Conservation (phyloP, 2,888 invertebrate species). For the Pheosia gnoma region DNA sequence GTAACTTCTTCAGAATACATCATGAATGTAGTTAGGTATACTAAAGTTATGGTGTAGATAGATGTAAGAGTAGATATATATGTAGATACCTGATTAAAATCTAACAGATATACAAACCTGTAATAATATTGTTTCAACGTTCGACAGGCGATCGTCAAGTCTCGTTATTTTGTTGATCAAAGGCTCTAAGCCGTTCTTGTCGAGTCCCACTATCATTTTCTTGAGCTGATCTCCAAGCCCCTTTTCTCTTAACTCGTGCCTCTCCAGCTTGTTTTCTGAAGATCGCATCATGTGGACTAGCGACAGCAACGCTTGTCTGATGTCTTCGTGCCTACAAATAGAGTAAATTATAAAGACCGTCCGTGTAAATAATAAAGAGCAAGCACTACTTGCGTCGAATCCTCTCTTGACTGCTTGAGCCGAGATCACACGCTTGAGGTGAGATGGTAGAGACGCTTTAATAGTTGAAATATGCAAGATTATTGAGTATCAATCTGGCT, state of each 20-base stretch:
- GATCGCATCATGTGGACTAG: constrained; percentile 91
- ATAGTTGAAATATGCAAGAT: too few relatives aligned
- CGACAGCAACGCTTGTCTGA: constrained; percentile 91
- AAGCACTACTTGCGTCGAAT: too few relatives aligned
- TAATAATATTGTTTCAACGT: constrained; percentile 90
- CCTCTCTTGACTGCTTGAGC: too few relatives aligned
- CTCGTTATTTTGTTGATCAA: constrained; percentile 87
- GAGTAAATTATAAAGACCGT: neutral
- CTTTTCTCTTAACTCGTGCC: constrained; percentile 92
- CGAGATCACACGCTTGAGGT: too few relatives aligned
- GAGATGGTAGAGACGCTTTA: too few relatives aligned
- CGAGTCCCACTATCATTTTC: constrained; percentile 87
- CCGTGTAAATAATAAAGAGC: too few relatives aligned
- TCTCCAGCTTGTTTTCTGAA: constrained; percentile 92
- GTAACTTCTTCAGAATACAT: too few relatives aligned
- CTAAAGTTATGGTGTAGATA: too few relatives aligned
- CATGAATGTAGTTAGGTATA: too few relatives aligned
- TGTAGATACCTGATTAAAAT: too few relatives aligned
- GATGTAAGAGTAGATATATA: too few relatives aligned
- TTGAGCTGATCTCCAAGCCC: constrained; percentile 91
- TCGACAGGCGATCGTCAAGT: constrained; percentile 89
- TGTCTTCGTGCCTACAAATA: constrained; percentile 86
- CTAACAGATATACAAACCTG: constrained; percentile 74
- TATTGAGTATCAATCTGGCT: too few relatives aligned
- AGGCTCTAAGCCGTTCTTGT: constrained; percentile 89